phyloP scores from a whole-genome alignment of 2,113 vertebrate species.

The Erpornis zantholeuca region DNA sequence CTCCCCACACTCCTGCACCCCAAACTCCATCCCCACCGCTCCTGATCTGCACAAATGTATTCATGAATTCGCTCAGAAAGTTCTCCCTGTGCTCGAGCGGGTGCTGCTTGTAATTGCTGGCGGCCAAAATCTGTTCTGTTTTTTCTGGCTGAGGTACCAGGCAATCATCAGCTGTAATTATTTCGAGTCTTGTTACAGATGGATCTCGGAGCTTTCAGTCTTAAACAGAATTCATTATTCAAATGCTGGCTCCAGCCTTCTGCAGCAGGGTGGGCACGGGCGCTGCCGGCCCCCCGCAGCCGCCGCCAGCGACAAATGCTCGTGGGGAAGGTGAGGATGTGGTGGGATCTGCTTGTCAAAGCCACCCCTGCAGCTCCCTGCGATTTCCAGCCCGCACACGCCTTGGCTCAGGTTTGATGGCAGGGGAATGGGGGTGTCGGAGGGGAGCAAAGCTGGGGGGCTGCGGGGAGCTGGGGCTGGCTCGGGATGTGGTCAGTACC shows the following conservation, averaged over 20 bases:
- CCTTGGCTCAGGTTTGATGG: neutral
- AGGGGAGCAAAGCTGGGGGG: neutral
- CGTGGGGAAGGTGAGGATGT: neutral
- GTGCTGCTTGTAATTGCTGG: slow-evolving; percentile 77
- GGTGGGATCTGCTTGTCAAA: slow-evolving; percentile 27
- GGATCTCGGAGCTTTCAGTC: slow-evolving; percentile 77
- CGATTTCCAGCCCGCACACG: rapidly evolving
- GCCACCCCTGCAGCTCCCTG: neutral
- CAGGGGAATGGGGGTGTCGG: rapidly evolving
- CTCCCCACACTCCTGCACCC: neutral
- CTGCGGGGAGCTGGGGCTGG: neutral
- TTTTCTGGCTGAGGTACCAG: slow-evolving; percentile 80
- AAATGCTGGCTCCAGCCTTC: slow-evolving; percentile 69
- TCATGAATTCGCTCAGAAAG: slow-evolving; percentile 73
- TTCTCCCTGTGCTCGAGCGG: slow-evolving; percentile 71
- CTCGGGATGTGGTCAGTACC: neutral
- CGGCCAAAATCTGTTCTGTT: slow-evolving; percentile 78
- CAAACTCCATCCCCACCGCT: neutral
- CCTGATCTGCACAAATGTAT: slow-evolving; percentile 61
- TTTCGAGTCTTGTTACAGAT: slow-evolving; percentile 82
- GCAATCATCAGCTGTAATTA: slow-evolving; percentile 83
- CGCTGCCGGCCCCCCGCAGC: neutral
- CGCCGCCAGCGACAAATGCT: neutral
- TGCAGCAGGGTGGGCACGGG: slow-evolving; percentile 6
- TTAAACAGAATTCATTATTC: slow-evolving; percentile 79